phyloP scores from a whole-genome alignment of 2,113 vertebrate genomes.

The Notarius lentiginosus region DNA sequence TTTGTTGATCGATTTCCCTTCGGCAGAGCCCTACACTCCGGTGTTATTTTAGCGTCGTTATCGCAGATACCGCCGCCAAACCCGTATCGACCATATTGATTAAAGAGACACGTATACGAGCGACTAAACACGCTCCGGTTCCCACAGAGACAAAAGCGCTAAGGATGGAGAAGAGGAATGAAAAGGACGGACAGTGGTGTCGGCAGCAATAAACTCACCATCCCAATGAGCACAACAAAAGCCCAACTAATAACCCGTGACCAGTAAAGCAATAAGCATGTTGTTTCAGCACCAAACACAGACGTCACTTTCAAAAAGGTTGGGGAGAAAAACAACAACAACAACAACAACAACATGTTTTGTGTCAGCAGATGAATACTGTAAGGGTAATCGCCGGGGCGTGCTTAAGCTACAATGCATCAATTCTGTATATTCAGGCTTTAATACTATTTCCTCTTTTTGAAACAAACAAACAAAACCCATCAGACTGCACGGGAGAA shows the following conservation, averaged over 20 bases:
- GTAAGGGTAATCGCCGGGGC: not conserved
- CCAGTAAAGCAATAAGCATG: not conserved
- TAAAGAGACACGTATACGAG: conserved; percentile 54
- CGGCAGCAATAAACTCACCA: not conserved
- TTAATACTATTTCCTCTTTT: not conserved
- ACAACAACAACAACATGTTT: not conserved
- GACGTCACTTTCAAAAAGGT: not conserved
- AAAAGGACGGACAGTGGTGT: not conserved
- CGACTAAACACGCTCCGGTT: conserved; percentile 46
- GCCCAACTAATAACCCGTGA: not conserved
- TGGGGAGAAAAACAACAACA: too few relatives aligned
- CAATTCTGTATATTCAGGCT: too few relatives aligned
- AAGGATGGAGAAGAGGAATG: conserved; percentile 1
- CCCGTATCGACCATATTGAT: conserved; percentile 70
- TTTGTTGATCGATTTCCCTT: conserved; percentile 79
- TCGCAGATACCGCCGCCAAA: conserved; percentile 60
- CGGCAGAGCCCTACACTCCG: conserved; percentile 63
- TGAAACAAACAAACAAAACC: too few relatives aligned
- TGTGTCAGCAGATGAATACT: not conserved
- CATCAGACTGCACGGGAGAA: not conserved
- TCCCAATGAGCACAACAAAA: conserved; percentile 6
- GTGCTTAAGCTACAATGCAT: not conserved
- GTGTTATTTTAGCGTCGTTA: conserved; percentile 64
- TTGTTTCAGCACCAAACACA: not conserved
- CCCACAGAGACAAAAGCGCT: conserved; percentile 21